Conservation (phyloP, 2,113 vertebrate genomes). For the Paralichthys olivaceus region DNA sequence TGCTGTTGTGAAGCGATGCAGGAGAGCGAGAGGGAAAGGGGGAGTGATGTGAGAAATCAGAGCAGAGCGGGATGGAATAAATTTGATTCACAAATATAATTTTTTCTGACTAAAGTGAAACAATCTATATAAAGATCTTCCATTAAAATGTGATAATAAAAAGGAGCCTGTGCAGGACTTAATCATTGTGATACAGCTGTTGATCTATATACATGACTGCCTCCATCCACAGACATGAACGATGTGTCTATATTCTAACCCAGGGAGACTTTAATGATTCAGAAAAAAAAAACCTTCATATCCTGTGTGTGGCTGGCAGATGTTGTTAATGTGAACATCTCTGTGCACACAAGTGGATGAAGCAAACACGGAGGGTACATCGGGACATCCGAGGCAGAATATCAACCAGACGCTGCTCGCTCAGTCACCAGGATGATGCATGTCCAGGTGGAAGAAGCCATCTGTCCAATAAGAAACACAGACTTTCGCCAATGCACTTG, state of each 20-base stretch:
- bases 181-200: conserved; percentile 1
- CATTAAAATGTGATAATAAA: not conserved
- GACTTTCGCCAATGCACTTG: not conserved
- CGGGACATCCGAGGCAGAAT: conserved; percentile 22
- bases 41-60: conserved; percentile 3
- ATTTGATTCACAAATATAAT: not conserved
- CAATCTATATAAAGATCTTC: not conserved
- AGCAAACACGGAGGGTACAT: conserved; percentile 19
- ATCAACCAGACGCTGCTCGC: conserved; percentile 14
- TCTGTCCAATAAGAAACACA: conserved; percentile 9
- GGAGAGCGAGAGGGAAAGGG: not conserved
- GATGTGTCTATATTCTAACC: not conserved
- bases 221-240: conserved; percentile 9
- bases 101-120: not conserved
- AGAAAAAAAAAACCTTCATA: conserved; percentile 19
- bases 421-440: conserved; percentile 42
- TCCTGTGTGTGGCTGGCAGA: conserved; percentile 30
- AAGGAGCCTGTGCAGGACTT: not conserved
- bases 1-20: conserved; percentile 24
- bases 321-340: conserved; percentile 50
- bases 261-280: conserved; percentile 18
- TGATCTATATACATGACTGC: conserved; percentile 5
- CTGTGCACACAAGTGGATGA: conserved; percentile 22
- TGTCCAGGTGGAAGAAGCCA: conserved; percentile 15
- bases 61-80: conserved; percentile 1